Conservation (phyloP, 2,113 vertebrate genomes). For the Tyto alba region DNA sequence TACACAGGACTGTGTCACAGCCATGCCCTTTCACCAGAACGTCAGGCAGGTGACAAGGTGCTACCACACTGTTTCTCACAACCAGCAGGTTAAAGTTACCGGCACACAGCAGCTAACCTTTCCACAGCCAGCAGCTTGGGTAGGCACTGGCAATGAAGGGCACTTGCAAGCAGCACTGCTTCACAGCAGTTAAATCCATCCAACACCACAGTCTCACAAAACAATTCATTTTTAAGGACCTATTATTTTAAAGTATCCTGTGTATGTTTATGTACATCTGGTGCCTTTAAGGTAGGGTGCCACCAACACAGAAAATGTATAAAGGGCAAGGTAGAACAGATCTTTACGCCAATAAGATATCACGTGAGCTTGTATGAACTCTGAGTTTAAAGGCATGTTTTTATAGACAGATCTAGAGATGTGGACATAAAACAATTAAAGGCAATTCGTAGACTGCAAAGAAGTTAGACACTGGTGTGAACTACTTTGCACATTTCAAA, state of each 20-base stretch:
- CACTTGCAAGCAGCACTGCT: not conserved
- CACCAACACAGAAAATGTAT: not conserved
- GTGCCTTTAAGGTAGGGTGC: not conserved
- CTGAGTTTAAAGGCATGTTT: not conserved
- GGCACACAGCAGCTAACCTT: not conserved
- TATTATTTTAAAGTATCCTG: not conserved
- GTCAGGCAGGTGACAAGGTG: not conserved
- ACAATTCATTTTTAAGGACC: not conserved
- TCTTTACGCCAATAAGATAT: accelerated
- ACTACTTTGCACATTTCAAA: not conserved
- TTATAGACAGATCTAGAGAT: not conserved
- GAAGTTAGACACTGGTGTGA: not conserved
- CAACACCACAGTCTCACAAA: not conserved
- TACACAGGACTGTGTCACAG: not conserved
- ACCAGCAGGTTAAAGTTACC: not conserved
- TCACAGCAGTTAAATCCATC: not conserved
- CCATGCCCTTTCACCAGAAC: not conserved
- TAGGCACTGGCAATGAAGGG: not conserved
- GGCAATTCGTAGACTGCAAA: not conserved
- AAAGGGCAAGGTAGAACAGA: not conserved
- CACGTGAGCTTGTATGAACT: not conserved
- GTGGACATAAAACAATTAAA: not conserved
- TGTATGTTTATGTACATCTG: not conserved
- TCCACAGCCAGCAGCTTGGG: not conserved
- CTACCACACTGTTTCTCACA: not conserved